phyloP scores from a whole-genome alignment of 2,113 vertebrate species.

The Mesembrinibis cayennensis region DNA sequence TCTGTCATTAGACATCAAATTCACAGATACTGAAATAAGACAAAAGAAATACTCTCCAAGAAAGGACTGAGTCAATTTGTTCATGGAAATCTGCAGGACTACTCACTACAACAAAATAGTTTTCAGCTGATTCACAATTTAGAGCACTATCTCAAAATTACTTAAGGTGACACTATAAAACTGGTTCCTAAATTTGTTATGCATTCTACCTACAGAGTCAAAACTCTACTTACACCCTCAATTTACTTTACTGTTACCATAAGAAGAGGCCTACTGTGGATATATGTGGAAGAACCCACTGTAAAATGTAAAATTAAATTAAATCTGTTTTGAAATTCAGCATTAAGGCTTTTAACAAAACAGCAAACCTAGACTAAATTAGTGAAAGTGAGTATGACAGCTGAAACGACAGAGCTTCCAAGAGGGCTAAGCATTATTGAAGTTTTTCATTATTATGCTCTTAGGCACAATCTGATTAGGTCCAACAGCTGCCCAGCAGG shows the following conservation, averaged over 20 bases:
- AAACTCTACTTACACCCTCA: not conserved
- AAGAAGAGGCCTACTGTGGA: not conserved
- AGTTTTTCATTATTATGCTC: not conserved
- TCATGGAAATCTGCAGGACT: not conserved
- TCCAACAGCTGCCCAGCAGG: not conserved
- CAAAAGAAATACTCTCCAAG: not conserved
- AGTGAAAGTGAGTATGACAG: not conserved
- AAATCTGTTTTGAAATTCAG: not conserved
- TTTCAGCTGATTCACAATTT: not conserved
- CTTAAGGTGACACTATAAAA: not conserved
- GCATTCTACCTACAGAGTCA: not conserved
- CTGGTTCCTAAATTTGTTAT: not conserved
- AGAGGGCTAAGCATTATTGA: not conserved
- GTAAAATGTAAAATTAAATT: not conserved
- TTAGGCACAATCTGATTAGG: constrained; percentile 15
- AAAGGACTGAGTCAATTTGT: not conserved
- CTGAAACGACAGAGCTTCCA: not conserved
- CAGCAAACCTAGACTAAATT: not conserved
- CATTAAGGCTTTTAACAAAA: not conserved
- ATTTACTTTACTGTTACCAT: not conserved
- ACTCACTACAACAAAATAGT: not conserved
- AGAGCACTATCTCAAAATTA: not conserved
- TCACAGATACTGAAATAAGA: not conserved
- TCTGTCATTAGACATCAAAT: not conserved
- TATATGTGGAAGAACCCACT: not conserved